Base-by-base conservation (phyloP, 1,140 invertebrate genomes). In the Lepidurus couesii region DNA sequence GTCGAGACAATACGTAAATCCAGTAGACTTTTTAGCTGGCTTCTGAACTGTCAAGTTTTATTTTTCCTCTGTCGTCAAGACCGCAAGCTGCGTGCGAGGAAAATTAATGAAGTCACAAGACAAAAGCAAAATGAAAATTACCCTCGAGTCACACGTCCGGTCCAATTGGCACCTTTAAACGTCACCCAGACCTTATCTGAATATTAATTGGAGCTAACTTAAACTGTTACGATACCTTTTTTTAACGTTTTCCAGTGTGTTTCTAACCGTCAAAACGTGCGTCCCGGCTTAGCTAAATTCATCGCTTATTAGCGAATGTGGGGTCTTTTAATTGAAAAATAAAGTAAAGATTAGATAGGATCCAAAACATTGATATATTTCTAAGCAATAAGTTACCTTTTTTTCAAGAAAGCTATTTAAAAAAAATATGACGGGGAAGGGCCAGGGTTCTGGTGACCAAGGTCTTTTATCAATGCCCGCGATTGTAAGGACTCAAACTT, bases 161-260 rank as follows among this genome's bases (percentile, higher is more conserved):
- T 65, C 53, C 53, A 65, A 65, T 21, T 65, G 53, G 53, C 53
- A 65, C 53, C 53, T 65, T 65, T 65, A 21, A 65, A 65, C n/a
- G 53, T 65, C 53, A 65, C 53, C 7, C 16, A 21, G 13, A 9
- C 53, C 53, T 65, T 65, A 65, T 65, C 8, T 65, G 53, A 65
- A 65, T 65, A 65, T 65, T 65, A 65, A 65, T 65, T 21, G 34
- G 53, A 65, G 13, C 53, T 65, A 65, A 65, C 7, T 21, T 65
- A 10, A 65, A 16, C 53, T 1, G 53, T 21, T 65, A n/a, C 53
- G 53, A 65, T 65, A 7, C 53, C 16, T 65, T 65, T 65, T 8
- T 65, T 1, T 65, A 21, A 65, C 53, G n/a, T 7, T 13, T 65
- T 65, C 4, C 8, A 65, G 21, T 5, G 47, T 13, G 7, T 65